phyloP scores from a whole-genome alignment of 2,888 invertebrate species.

The Epinotia bilunana region DNA sequence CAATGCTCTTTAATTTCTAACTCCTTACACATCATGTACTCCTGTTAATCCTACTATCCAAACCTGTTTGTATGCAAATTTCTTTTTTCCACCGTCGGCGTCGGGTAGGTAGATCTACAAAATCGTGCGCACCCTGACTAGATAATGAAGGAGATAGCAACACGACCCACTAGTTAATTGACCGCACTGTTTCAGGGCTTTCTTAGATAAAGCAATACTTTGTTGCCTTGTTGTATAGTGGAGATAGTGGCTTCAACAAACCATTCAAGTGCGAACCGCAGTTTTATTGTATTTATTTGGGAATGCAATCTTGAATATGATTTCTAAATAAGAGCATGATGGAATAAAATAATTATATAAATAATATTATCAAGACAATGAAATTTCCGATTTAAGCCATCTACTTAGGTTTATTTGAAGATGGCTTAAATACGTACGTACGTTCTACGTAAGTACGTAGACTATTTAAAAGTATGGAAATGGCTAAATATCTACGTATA shows the following conservation, averaged over 20 bases:
- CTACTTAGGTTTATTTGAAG: no score
- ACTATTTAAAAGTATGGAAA: no score
- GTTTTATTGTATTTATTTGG: neutral
- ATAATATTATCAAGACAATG: no score
- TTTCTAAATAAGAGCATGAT: no score
- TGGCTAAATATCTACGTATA: no score
- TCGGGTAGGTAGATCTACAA: slow-evolving; percentile 45
- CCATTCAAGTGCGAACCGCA: neutral
- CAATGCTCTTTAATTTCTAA: neutral
- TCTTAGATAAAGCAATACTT: slow-evolving; percentile 13
- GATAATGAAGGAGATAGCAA: slow-evolving; percentile 45
- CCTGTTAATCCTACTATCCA: slow-evolving; percentile 5
- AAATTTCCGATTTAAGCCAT: no score
- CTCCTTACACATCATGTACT: neutral
- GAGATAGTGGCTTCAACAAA: slow-evolving; percentile 19
- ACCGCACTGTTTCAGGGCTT: slow-evolving; percentile 19
- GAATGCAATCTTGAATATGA: neutral
- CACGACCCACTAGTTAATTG: slow-evolving; percentile 39
- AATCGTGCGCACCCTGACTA: slow-evolving; percentile 45
- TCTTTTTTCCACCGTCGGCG: slow-evolving; percentile 40
- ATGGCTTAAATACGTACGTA: no score
- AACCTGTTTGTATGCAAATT: slow-evolving; percentile 38
- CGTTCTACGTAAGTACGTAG: no score
- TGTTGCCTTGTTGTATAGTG: slow-evolving; percentile 10
- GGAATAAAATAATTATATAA: no score